Evolutionary conservation across 2,797 vertebrate genomes (phyloP), one percentile per base, ranked within the genome.

Genomic region (Coregonus sp.): DNA sequence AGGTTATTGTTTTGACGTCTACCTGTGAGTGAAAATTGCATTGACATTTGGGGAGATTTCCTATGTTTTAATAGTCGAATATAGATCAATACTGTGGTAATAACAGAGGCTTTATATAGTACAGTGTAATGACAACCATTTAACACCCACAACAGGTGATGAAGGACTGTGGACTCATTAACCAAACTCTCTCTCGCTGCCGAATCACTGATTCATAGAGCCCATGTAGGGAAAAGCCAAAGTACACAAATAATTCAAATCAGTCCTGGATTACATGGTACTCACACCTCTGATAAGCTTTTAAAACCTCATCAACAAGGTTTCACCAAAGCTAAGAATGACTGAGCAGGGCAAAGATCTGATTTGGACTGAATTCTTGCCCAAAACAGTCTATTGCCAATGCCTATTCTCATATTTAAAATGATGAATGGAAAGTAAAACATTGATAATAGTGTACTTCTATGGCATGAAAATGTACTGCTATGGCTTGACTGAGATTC

Each of bases 1-100:
- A 61, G 31, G 77, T 70, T 69, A 68, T 29, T 0, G 76, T 25
- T 6, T 73, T 86, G 74, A 80, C 76, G 80, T 82, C 84, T 86
- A 80, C 72, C 16, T 35, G 16, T 59, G 35, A 15, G 6, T 15
- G 29, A 29, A 50, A 50, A 25, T 71, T 12, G 50, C 11, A 20
- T 14, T 51, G 6, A 72, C 25, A 72, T 68, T 54, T 52, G 7
- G 54, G 6, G 35, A 14, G 67, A 73, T 70, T 70, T 77, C 3
- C 2, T 31, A 3, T 80, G n/a, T 72, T 56, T 18, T 52, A 14
- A 51, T 71, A 20, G 9, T 50, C 4, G 20, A 70, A 16, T 12
- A 14, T 12, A 5, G 15, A 66, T 66, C 63, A 66, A 66, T 66
- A 66, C 31, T 66, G 63, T 15, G 14, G 63, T 66, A 31, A 37